These are phyloP conservation scores for Carcina quercana DNA, from an alignment of 2,888 invertebrate genomes.

Conservation along the genomic window DNA sequence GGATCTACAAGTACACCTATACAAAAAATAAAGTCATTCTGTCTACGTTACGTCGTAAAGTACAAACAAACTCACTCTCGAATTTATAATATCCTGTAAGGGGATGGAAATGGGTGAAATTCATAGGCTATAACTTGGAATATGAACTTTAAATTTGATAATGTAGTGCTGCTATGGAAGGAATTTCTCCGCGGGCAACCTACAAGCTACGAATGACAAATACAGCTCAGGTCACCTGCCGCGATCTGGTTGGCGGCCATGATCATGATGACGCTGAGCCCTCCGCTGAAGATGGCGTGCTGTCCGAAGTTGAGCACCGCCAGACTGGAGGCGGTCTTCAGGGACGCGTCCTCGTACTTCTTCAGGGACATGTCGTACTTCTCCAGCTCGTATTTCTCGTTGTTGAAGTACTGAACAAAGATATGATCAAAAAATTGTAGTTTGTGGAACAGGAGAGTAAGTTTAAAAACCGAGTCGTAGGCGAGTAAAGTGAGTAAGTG, in stretches of 20 bases:
- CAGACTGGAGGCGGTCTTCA: constrained; percentile 95
- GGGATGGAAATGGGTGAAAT: no score
- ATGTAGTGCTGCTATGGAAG: not conserved
- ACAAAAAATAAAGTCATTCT: no score
- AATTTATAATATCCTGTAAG: no score
- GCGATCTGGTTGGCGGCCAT: constrained; percentile 92
- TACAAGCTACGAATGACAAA: not conserved
- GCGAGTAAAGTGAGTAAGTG: no score
- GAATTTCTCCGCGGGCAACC: no score
- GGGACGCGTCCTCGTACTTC: constrained; percentile 92
- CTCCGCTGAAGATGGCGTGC: constrained; percentile 95
- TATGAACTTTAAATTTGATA: not conserved
- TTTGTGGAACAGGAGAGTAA: no score
- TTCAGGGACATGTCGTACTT: constrained; percentile 90
- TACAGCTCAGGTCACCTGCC: constrained; percentile 77
- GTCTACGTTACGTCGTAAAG: no score
- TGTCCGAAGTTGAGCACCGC: constrained; percentile 97
- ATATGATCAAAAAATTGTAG: no score
- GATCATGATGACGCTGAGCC: constrained; percentile 94
- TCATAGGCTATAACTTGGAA: no score
- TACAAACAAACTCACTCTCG: no score
- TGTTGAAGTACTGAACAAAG: constrained; percentile 93
- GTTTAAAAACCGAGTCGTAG: no score
- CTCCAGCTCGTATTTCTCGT: constrained; percentile 94
- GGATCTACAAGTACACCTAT: no score